Evolutionary conservation across 2,113 vertebrate genomes (phyloP).

Genomic region (Trichomycterus rosablanca): DNA sequence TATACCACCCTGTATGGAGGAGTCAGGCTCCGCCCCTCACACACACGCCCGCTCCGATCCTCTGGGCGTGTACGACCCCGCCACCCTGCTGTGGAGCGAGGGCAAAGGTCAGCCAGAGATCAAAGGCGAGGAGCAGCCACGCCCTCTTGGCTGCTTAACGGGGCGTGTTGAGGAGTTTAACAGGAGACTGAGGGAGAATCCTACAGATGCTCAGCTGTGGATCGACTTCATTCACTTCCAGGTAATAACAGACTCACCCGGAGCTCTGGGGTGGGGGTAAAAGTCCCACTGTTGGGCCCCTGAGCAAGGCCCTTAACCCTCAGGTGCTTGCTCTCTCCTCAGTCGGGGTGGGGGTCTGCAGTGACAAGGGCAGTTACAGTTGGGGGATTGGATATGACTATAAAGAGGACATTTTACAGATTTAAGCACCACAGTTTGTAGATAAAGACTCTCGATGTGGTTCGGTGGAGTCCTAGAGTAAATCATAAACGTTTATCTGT

Average conservation of each 20-base stretch:
- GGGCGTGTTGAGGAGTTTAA: conserved; percentile 86
- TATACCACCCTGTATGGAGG: conserved; percentile 49
- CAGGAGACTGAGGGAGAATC: conserved; percentile 82
- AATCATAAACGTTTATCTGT: background rate
- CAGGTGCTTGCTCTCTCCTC: no score
- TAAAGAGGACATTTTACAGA: no score
- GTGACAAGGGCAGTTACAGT: no score
- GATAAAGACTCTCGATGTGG: no score
- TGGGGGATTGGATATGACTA: no score
- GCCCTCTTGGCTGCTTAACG: conserved; percentile 32
- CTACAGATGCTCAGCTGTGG: conserved; percentile 79
- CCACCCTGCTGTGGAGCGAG: conserved; percentile 82
- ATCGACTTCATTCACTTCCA: conserved; percentile 88
- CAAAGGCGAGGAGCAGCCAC: conserved; percentile 41
- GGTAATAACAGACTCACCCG: conserved; percentile 59
- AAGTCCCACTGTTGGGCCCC: no score
- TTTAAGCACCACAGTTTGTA: no score
- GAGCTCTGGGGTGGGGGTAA: no score
- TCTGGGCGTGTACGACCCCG: conserved; percentile 84
- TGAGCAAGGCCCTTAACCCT: no score
- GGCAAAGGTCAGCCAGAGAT: conserved; percentile 72
- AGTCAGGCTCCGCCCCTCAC: conserved; percentile 30
- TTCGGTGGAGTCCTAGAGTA: no score
- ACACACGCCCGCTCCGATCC: conserved; percentile 69
- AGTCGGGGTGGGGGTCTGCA: no score